Evolutionary conservation across 1,140 invertebrate species (phyloP).

Genomic region (Microplitis mediator): DNA sequence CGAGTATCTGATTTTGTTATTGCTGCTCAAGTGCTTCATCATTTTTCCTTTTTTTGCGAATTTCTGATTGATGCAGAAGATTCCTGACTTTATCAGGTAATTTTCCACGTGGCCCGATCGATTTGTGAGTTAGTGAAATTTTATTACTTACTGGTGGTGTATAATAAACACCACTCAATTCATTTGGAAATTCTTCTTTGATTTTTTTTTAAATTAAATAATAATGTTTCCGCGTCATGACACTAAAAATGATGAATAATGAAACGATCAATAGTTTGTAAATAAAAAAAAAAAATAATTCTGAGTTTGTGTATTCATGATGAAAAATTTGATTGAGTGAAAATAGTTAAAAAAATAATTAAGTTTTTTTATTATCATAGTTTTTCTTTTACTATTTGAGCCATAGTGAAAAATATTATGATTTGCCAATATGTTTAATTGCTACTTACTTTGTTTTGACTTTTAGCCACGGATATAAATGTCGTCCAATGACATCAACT

Average conservation of each 20-base stretch:
- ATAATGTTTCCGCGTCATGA: background rate
- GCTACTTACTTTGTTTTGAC: background rate
- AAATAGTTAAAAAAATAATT: background rate
- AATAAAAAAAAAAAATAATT: background rate
- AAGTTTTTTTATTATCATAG: background rate
- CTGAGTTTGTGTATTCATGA: background rate
- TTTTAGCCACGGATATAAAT: background rate
- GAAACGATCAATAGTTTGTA: background rate
- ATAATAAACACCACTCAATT: background rate
- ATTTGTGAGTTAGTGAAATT: background rate
- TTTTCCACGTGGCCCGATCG: background rate
- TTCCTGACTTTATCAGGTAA: background rate
- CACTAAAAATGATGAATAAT: background rate
- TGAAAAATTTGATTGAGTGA: background rate
- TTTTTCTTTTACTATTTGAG: too few species aligned
- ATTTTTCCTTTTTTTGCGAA: background rate
- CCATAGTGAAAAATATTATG: background rate
- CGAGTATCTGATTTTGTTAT: background rate
- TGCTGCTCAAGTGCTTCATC: background rate
- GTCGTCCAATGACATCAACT: background rate
- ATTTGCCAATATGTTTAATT: background rate
- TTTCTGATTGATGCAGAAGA: background rate
- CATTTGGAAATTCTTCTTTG: background rate
- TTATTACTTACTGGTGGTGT: background rate
- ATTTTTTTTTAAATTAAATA: background rate